Percentiles rank a stretch among this genome's conserved stretches.
Evolutionary conservation across 2,797 vertebrate genomes (phyloP).

Genomic region (Microchirus variegatus): DNA sequence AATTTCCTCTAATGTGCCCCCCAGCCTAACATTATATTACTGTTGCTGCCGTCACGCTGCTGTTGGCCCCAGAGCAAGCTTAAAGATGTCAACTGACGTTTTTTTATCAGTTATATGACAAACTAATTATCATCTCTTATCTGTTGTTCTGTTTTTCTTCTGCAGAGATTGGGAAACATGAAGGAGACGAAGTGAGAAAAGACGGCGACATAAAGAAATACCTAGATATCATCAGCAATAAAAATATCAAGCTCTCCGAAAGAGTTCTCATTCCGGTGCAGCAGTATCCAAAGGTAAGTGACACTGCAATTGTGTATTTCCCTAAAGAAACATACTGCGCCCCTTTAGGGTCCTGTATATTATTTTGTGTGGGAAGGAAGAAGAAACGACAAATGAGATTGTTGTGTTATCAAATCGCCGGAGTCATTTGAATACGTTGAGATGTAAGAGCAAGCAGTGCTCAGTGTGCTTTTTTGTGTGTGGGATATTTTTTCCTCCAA

Average conservation of each 20-base stretch:
- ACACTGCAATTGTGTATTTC: neutral
- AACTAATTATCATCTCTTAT: conserved; percentile 25
- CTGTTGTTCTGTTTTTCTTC: conserved; percentile 28
- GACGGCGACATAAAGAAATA: conserved; percentile 97
- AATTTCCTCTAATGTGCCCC: conserved; percentile 19
- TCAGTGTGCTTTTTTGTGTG: conserved; percentile 1
- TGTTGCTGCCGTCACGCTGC: conserved; percentile 11
- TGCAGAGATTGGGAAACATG: conserved; percentile 97
- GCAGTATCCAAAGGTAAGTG: conserved; percentile 98
- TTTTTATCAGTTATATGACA: conserved; percentile 29
- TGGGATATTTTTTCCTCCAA: conserved; percentile 10
- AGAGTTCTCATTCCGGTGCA: conserved; percentile 96
- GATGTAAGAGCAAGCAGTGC: neutral
- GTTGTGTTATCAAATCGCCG: neutral
- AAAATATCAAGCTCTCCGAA: conserved; percentile 98
- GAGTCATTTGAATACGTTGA: neutral
- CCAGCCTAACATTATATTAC: conserved; percentile 13
- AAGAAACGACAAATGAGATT: neutral
- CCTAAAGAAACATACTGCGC: neutral
- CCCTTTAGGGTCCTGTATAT: neutral
- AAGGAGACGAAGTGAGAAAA: conserved; percentile 91
- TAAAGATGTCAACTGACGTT: conserved; percentile 26
- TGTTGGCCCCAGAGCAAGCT: conserved; percentile 3
- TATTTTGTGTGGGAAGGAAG: neutral
- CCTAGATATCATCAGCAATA: conserved; percentile 99